Base-by-base conservation (phyloP, 2,888 invertebrate species). In the Myopa testacea region DNA sequence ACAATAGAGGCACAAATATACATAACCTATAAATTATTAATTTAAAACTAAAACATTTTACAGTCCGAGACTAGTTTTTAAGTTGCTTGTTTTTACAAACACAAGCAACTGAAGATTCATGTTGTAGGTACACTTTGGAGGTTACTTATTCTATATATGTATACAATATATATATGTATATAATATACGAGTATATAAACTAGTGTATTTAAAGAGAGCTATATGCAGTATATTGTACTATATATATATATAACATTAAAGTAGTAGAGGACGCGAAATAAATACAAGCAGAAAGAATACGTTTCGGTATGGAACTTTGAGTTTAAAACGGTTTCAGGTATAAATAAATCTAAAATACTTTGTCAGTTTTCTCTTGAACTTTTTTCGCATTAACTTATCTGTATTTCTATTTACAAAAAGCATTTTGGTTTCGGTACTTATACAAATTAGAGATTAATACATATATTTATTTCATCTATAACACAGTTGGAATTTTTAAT, bases 401-500 rank as follows among this genome's bases (percentile, higher is more conserved):
- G 38, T 73, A 50, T 67, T 40, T 0, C 16, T 38, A 60, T 50
- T 69, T 38, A 62, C 60, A 62, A 52, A 63, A 14, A 50, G 45
- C 38, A 60, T 69, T 65, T 72, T 26, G 26, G 34, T 60, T 45
- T 14, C 34, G 60, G 40, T 73, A 65, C 26, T 75, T 60, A 71
- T 67, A 68, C 55, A 70, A 55, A 52, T 55, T 52, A 37, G 34
- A 37, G 16, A 37, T 70, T 34, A 52, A 52, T 74, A 72, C 71
- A 69, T 65, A 70, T 55, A 26, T 70, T 50, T 67, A 67, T 63
- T 68, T 72, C 26, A 50, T 67, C 72, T 60, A 73, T 79, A 79
- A 79, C 79, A 79, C 79, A 79, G 79, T 79, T 75, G 69, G 77
- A 79, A 73, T 75, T 77, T 75, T 45, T 71, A 75, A 52, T 63